Conservation (phyloP, 1,140 invertebrate genomes). For the Varroa destructor region DNA sequence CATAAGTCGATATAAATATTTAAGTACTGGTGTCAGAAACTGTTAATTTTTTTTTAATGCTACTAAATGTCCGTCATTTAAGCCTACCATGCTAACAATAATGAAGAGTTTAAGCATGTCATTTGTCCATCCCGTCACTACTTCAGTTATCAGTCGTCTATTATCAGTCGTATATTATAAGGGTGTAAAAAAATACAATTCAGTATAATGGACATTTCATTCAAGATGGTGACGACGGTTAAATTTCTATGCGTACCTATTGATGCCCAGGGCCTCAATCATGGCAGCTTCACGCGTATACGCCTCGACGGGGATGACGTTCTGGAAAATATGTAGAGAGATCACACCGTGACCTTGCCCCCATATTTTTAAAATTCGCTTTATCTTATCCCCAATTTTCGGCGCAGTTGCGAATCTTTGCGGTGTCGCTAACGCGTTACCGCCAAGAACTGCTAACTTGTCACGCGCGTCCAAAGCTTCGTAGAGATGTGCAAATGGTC, state of each 20-base stretch:
- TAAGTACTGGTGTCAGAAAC: no score
- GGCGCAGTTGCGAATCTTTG: background rate
- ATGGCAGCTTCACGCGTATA: constrained; percentile 83
- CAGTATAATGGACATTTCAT: no score
- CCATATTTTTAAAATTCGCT: constrained; percentile 77
- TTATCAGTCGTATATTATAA: no score
- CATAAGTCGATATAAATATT: no score
- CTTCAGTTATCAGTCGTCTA: no score
- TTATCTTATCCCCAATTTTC: constrained; percentile 49
- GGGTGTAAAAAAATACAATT: no score
- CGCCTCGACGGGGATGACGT: constrained; percentile 76
- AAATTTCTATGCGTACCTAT: background rate
- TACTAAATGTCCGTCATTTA: no score
- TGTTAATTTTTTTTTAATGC: no score
- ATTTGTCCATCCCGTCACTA: no score
- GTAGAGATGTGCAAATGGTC: constrained; percentile 76
- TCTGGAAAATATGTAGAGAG: constrained; percentile 78
- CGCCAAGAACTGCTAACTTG: background rate
- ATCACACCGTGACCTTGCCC: constrained; percentile 62
- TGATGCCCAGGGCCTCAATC: constrained; percentile 63
- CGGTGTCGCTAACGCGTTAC: background rate
- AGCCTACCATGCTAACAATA: no score
- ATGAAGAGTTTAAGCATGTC: no score
- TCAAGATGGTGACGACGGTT: no score
- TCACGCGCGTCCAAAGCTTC: constrained; percentile 55